Evolutionary conservation across 2,113 vertebrate species (phyloP), one percentile per base, ranked within the genome.

Genomic region (Oryzias melastigma): DNA sequence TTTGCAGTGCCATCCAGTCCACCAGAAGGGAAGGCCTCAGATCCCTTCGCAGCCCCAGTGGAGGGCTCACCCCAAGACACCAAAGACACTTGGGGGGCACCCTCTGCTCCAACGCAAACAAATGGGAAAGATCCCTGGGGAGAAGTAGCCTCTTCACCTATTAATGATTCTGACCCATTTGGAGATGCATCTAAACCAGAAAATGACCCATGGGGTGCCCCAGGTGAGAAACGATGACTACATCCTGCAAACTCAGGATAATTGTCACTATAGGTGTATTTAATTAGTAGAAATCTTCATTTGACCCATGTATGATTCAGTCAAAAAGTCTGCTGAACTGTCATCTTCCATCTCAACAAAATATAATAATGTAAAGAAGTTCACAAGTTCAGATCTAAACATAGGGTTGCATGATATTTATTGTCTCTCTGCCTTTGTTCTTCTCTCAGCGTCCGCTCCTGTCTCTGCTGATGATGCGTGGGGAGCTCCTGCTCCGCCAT

Each of bases 61-160:
- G 62, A 14, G 66, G 52, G 2, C 40, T 66, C 2, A 41, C 87
- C 48, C 13, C 71, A 80, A 18, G 74, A 79, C 0, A 19, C 60
- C 7, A 25, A 47, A 0, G 59, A 94, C 66, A 90, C 90, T 4
- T 94, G 93, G 93, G 93, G 88, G 5, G 75, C 68, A 1, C 29
- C 84, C 1, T 65, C 85, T 43, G 63, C 86, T 51, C 73, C 84
- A 6, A 53, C 77, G 1, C 74, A 77, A n/a, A 65, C 73, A 1
- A 78, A 79, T 52, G 4, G 45, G 61, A 35, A 73, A 80, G 90
- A 91, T 68, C 87, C 85, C 35, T 93, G 92, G 92, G 89, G 84
- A 40, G 65, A 29, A 35, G 58, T 41, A 4, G 56, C 65, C 24
- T 52, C 73, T 25, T 81, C 74, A 14, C 56, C 75, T 1, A 0